Evolutionary conservation across 2,888 invertebrate genomes (phyloP).

Genomic region (Linyphia triangularis): DNA sequence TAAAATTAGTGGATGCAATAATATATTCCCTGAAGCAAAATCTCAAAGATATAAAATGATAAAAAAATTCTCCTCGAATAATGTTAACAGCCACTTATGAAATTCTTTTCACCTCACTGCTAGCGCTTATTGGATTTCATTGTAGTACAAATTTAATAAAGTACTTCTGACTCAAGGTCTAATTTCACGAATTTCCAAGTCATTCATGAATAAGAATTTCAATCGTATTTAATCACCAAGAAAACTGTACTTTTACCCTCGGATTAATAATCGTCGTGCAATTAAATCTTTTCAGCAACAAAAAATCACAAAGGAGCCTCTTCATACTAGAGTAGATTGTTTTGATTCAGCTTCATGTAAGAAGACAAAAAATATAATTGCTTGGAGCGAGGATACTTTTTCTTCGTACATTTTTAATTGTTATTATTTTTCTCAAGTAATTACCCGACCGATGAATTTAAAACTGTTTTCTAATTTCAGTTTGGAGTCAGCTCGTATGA

Average conservation of each 20-base stretch:
- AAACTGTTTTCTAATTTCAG: slow-evolving; percentile 54
- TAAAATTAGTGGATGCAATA: too few species aligned
- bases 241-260: not conserved
- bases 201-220: not conserved
- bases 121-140: not conserved
- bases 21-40: not conserved
- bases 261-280: slow-evolving; percentile 31
- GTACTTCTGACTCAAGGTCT: not conserved
- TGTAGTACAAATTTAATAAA: slow-evolving; percentile 18
- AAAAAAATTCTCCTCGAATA: not conserved
- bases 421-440: slow-evolving; percentile 45
- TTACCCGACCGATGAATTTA: slow-evolving; percentile 52
- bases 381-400: not conserved
- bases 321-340: not conserved
- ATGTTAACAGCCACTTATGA: not conserved
- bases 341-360: slow-evolving; percentile 26
- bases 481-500: not conserved
- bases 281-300: slow-evolving; percentile 13
- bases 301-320: not conserved
- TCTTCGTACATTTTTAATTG: slow-evolving; percentile 29
- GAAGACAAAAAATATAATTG: slow-evolving; percentile 21
- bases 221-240: slow-evolving; percentile 17
- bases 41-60: not conserved
- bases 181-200: not conserved
- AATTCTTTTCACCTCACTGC: not conserved